Base-by-base conservation (phyloP, 2,113 vertebrate species). In the Pogona vitticeps region DNA sequence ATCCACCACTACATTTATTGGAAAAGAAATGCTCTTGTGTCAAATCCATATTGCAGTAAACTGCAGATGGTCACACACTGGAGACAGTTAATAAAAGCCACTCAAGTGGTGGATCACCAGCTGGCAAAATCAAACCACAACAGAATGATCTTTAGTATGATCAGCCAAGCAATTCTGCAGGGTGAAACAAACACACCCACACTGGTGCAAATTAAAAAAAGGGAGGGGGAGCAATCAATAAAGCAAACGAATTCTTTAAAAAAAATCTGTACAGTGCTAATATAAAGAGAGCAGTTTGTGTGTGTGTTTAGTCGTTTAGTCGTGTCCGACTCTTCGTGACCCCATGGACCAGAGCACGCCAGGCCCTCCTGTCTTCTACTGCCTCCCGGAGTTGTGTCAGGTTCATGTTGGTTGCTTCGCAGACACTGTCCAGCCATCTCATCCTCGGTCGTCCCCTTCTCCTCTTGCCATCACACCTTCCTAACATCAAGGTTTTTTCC, bases 81-180 rank as follows among this genome's bases (percentile, higher is more conserved):
- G 61, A 15, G 0, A 2, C 26, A 10, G 26, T 86, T 77, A 42
- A 40, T 88, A 65, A 71, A 6, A 77, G 2, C 82, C 40, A 2
- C 6, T 82, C 65, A 76, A 89, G 80, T 0, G 38, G 13, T 21
- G 13, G 18, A 2, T 78, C 81, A 73, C 18, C 81, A 76, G 20
- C 33, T 0, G 1, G 80, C 0, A 4, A 56, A 12, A 18, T 65
- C 12, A n/a, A 4, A 0, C 0, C 36, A 67, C 88, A 72, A n/a
- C 52, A 26, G 23, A 20, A 76, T 68, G n/a, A 1, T 20, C 2
- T 33, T 68, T 82, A 71, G 73, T 14, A 12, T 59, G 3, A 65
- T 84, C 56, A 78, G 65, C 31, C 61, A 1, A 33, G 56, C 71
- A 3, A 1, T 0, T n/a, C 31, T 65, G 56, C 84, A 70, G 0